Evolutionary conservation across 2,113 vertebrate species (phyloP).

Genomic region (Anhinga anhinga): DNA sequence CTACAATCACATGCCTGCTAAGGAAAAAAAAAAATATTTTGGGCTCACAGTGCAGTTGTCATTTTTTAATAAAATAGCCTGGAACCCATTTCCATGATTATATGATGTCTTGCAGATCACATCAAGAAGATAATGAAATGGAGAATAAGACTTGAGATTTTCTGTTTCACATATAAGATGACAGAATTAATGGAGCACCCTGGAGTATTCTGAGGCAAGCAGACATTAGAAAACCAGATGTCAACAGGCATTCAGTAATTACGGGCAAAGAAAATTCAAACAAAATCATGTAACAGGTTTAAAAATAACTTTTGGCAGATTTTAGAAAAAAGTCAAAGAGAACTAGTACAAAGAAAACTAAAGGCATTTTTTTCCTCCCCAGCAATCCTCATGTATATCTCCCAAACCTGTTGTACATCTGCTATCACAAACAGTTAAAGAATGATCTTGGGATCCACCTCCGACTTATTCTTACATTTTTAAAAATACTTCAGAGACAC

Average conservation of each 20-base stretch:
- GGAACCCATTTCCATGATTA: neutral
- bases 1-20: neutral
- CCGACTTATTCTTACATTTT: neutral
- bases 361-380: neutral
- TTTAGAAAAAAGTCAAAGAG: neutral
- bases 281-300: neutral
- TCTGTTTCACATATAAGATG: neutral
- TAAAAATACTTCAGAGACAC: neutral
- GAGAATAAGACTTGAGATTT: neutral
- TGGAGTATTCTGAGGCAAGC: neutral
- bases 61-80: neutral
- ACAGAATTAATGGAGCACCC: neutral
- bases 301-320: neutral
- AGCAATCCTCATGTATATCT: neutral
- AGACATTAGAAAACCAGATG: neutral
- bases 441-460: neutral
- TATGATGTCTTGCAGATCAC: neutral
- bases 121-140: slow-evolving; percentile 21
- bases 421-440: neutral
- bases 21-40: neutral
- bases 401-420: neutral
- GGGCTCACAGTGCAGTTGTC: neutral
- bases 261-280: neutral
- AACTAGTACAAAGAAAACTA: neutral
- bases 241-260: neutral